Base-by-base conservation (phyloP, 2,888 invertebrate genomes). In the Subacronicta megacephala region DNA sequence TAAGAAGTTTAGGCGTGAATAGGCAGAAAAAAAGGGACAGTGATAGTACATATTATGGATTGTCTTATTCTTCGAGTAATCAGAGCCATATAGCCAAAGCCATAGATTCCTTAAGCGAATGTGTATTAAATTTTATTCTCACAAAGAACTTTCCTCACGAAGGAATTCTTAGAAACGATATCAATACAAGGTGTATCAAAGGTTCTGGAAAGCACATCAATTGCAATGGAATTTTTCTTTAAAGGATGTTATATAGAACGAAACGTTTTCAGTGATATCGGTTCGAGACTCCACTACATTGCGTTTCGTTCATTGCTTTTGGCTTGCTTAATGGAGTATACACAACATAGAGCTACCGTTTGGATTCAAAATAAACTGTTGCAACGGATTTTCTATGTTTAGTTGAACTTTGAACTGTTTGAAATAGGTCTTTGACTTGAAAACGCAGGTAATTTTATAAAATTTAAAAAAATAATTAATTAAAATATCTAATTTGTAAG, bases 221-320 rank as follows among this genome's bases (percentile, higher is more conserved):
- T 54, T 54, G 35, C 33, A 60, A 54, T 53, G 64, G 67, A 67
- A 64, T 64, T 67, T 63, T 64, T 67, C 67, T 61, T 49, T 54
- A 60, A 61, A 67, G 67, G 13, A 44, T 59, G 46, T 33, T 52
- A 31, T 58, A 45, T 29, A 29, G 12, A 53, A 18, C 20, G 15
- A 41, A 63, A 44, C 36, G 51, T 43, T 63, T 37, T 36, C 26
- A 42, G 37, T 40, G 63, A 63, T 64, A 64, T 61, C 64, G 61
- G 51, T 41, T 45, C 41, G 54, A 49, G 54, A 42, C 53, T 63
- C 43, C 64, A 61, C 37, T 64, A 64, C 64, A 64, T 64, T 64
- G 67, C 67, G 64, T 64, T 67, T 67, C 37, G 54, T 67, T 64
- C 67, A 64, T 64, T 67, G 64, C 67, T 66, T 67, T 54, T 60